Evolutionary conservation across 2,888 invertebrate species (phyloP), one percentile per base, ranked within the genome.

Genomic region (Microplitis manilae): DNA sequence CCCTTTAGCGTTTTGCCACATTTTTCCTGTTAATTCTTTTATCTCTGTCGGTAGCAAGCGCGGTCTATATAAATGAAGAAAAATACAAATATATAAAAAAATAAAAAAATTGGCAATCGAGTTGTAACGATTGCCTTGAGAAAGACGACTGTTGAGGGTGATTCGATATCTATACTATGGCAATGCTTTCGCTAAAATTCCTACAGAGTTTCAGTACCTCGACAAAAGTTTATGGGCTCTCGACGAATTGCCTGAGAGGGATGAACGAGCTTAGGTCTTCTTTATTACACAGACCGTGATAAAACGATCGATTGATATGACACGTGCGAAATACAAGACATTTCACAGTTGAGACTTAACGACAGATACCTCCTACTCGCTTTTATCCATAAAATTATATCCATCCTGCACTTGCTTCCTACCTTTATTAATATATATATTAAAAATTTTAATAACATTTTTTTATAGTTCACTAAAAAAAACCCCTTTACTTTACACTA

Each of bases 231-330:
- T 68, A 68, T 68, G 68, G 50, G 68, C 68, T 40, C 40, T 68
- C 41, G 20, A 68, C 41, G 68, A 68, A 40, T 40, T 30, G 39
- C 67, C 6, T 5, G 20, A 30, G 67, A 38, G 38, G 67, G 67
- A 67, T 30, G 39, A 67, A 30, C 38, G 30, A n/a, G 67, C 30
- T 68, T 40, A 15, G 68, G 17, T 68, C 68, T 68, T 40, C 50
- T 68, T 68, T 68, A 68, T 68, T 68, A 68, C 68, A 39, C n/a
- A 40, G 68, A 68, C 68, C 40, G 68, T 40, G 68, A 41, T 68
- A 68, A 68, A 68, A 68, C 67, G 67, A 67, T 67, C 67, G 67
- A 67, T 68, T 50, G 40, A 41, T 40, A n/a, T 68, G 41, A 15
- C 68, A 68, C 68, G 68, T 68, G 8, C 15, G 17, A 50, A 50